A percentile compares a stretch with the other conserved stretches of the same genome.
Conservation (phyloP, 2,888 invertebrate genomes). For the Salticus scenicus region DNA sequence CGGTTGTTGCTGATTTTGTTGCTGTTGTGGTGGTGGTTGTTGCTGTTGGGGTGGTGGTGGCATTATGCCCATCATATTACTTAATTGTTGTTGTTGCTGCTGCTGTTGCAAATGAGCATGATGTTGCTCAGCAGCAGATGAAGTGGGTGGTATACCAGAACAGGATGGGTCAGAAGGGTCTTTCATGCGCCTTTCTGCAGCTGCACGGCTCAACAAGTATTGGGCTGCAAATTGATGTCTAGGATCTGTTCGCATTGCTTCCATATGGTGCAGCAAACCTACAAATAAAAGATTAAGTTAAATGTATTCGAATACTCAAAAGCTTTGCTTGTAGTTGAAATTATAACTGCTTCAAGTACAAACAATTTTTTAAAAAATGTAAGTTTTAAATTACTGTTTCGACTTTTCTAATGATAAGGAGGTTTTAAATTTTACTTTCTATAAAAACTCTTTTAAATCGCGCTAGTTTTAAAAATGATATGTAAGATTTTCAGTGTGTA, state of each 20-base stretch:
- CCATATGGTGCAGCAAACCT: constrained; percentile 95
- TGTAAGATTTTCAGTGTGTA: too few relatives aligned
- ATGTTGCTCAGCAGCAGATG: constrained; percentile 40
- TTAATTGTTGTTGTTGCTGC: constrained; percentile 35
- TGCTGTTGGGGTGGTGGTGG: constrained; percentile 24
- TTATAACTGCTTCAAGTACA: too few relatives aligned
- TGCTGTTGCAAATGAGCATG: constrained; percentile 23
- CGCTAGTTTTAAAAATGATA: too few relatives aligned
- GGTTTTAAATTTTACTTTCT: too few relatives aligned
- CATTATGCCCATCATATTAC: constrained; percentile 31
- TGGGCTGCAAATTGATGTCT: constrained; percentile 97
- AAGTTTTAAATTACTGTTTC: too few relatives aligned
- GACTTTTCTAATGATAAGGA: too few relatives aligned
- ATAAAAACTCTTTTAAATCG: too few relatives aligned
- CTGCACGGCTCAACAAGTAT: constrained; percentile 91
- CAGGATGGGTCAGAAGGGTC: constrained; percentile 52
- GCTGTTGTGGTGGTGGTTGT: constrained; percentile 12
- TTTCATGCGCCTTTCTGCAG: constrained; percentile 88
- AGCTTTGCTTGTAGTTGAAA: too few relatives aligned
- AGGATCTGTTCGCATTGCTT: constrained; percentile 96
- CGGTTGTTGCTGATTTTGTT: constrained; percentile 38
- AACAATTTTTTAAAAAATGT: too few relatives aligned
- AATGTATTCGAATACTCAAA: too few relatives aligned
- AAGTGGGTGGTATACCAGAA: constrained; percentile 32
- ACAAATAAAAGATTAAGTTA: constrained; percentile 74